Evolutionary conservation across 2,888 invertebrate species (phyloP).

Genomic region (Agrotis segetum): DNA sequence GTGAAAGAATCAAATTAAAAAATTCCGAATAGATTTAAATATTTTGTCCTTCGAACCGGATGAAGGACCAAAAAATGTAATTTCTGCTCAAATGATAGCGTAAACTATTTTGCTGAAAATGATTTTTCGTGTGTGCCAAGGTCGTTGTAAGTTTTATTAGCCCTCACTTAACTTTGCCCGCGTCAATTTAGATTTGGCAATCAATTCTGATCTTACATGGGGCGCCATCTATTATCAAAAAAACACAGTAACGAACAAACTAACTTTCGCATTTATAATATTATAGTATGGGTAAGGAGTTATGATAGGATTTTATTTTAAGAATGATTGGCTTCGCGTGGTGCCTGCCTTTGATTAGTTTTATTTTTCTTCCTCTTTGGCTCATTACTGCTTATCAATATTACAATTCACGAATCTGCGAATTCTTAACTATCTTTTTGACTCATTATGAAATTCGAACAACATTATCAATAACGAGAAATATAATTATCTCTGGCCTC

Average conservation of each 20-base stretch:
- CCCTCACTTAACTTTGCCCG: no score
- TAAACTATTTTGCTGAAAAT: neutral
- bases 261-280: no score
- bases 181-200: no score
- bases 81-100: neutral
- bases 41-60: conserved; percentile 25
- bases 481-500: neutral
- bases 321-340: neutral
- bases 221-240: no score
- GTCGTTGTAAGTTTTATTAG: no score
- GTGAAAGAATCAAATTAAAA: no score
- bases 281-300: no score
- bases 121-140: neutral
- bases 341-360: no score
- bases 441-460: neutral
- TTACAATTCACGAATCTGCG: neutral
- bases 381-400: neutral
- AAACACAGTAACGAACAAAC: no score
- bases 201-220: no score
- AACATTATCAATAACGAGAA: conserved; percentile 6
- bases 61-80: neutral
- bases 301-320: neutral
- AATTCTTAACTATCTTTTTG: neutral
- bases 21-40: neutral
- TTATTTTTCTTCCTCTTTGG: neutral